A percentile compares a stretch with the other conserved stretches of the same genome.
These are phyloP conservation scores for Myzus persicae DNA, from an alignment of 1,140 invertebrate species.

Conservation along the genomic window DNA sequence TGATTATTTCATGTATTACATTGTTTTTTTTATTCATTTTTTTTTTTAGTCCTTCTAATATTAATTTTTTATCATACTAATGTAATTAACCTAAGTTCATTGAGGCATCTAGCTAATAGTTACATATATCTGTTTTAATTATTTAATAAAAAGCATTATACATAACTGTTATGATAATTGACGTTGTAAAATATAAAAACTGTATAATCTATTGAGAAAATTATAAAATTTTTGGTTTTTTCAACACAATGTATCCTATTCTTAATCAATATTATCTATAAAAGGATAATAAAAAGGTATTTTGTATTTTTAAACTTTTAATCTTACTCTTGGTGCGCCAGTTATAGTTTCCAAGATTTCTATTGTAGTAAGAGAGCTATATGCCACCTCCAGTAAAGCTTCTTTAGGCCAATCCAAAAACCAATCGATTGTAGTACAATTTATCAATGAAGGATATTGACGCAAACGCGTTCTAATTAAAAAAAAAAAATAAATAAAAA, in stretches of 20 bases:
- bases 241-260: not conserved
- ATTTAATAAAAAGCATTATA: no score
- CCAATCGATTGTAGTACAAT: slow-evolving; percentile 88
- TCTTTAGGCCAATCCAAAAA: slow-evolving; percentile 86
- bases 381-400: slow-evolving; percentile 83
- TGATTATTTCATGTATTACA: no score
- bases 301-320: slow-evolving; percentile 17
- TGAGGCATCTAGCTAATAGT: no score
- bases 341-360: slow-evolving; percentile 74
- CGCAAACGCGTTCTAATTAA: slow-evolving; percentile 77
- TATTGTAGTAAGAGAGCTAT: slow-evolving; percentile 74
- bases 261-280: not conserved
- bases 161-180: no score
- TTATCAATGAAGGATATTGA: slow-evolving; percentile 85
- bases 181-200: no score
- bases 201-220: no score
- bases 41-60: no score
- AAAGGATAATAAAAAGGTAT: no score
- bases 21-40: no score
- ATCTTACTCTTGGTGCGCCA: slow-evolving; percentile 59
- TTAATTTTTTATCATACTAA: no score
- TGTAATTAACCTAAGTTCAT: no score
- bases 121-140: no score
- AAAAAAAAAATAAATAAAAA: not conserved
- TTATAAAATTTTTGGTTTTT: not conserved